Conservation (phyloP, 2,797 vertebrate genomes). For the Decapterus maruadsi region DNA sequence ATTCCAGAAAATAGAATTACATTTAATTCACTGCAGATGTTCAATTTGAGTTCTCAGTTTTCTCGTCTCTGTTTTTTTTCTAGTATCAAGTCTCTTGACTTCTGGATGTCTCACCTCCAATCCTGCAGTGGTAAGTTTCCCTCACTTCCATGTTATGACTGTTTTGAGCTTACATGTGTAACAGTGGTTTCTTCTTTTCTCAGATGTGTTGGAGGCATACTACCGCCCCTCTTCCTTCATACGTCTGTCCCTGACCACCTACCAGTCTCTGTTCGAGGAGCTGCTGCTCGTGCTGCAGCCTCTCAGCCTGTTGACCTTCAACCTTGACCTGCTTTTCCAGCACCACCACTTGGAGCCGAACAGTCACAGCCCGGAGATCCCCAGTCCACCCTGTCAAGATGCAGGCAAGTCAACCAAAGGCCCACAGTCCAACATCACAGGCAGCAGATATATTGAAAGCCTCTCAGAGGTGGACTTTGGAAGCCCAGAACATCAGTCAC, state of each 20-base stretch:
- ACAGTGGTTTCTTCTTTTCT: conserved; percentile 17
- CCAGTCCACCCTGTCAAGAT: conserved; percentile 70
- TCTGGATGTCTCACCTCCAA: conserved; percentile 94
- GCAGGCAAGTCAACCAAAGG: conserved; percentile 51
- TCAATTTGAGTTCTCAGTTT: conserved; percentile 9
- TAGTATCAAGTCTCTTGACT: conserved; percentile 92
- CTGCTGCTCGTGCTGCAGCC: conserved; percentile 95
- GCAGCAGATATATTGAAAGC: conserved; percentile 66
- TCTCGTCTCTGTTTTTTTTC: conserved; percentile 26
- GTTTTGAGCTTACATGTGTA: neutral
- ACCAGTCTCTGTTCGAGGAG: conserved; percentile 90
- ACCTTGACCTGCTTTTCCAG: conserved; percentile 95
- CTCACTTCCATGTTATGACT: neutral
- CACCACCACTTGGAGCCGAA: conserved; percentile 91
- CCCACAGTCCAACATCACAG: conserved; percentile 44
- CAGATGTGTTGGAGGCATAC: conserved; percentile 90
- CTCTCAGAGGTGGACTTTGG: conserved; percentile 74
- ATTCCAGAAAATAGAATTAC: neutral
- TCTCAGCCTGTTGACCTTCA: conserved; percentile 94
- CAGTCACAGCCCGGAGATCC: conserved; percentile 67
- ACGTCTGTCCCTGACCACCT: conserved; percentile 85
- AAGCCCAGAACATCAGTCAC: conserved; percentile 52
- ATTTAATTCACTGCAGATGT: neutral
- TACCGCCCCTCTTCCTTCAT: conserved; percentile 92
- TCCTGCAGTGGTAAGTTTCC: conserved; percentile 87